Conservation (phyloP, 2,113 vertebrate species). For the Haliaeetus leucogaster region DNA sequence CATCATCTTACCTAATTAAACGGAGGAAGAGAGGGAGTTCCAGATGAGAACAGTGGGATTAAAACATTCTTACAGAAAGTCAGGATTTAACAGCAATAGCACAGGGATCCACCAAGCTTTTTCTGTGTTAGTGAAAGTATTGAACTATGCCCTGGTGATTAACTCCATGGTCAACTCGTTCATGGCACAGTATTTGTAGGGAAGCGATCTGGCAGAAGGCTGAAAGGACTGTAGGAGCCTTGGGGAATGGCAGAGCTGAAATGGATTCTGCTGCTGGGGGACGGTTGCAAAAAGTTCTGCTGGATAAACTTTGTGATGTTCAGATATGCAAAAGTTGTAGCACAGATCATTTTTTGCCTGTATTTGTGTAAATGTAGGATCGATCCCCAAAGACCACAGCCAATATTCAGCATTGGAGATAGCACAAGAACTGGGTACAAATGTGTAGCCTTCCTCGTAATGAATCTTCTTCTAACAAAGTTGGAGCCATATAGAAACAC, state of each 20-base stretch:
- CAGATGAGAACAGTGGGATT: neutral
- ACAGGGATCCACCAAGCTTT: neutral
- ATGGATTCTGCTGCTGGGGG: neutral
- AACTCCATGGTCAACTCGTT: fast-evolving
- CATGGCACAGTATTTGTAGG: neutral
- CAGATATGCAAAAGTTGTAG: neutral
- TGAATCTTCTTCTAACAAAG: neutral
- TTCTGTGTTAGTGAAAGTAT: neutral
- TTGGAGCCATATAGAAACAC: neutral
- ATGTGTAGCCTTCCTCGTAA: neutral
- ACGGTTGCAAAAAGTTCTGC: neutral
- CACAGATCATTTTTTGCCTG: neutral
- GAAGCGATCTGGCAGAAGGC: fast-evolving
- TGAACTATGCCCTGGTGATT: neutral
- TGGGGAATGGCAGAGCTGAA: neutral
- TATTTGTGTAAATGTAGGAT: neutral
- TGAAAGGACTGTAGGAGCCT: neutral
- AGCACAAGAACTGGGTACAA: neutral
- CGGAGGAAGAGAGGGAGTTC: neutral
- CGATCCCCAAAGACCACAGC: neutral
- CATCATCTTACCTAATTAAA: neutral
- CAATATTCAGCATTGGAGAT: neutral
- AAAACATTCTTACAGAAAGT: neutral
- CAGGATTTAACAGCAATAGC: neutral
- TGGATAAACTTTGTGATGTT: neutral